Percentiles rank a stretch among this genome's conserved stretches.
These are phyloP conservation scores for Paedocypris micromegethes DNA, from an alignment of 2,797 vertebrate genomes.

Conservation along the genomic window DNA sequence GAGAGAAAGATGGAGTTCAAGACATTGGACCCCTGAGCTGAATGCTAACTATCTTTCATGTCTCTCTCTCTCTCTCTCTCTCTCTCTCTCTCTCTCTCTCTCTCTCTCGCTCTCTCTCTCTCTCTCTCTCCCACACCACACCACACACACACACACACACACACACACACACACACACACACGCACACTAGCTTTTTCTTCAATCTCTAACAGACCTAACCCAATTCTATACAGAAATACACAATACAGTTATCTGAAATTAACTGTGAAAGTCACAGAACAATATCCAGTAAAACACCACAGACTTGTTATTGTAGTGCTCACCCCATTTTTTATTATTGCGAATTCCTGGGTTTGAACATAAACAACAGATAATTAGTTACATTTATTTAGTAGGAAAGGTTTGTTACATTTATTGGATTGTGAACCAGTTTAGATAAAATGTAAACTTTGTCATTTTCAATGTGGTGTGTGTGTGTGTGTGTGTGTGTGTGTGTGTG, in stretches of 20 bases:
- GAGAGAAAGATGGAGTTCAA: too few species aligned
- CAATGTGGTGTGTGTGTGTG: too few species aligned
- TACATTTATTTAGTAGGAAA: too few species aligned
- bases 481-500: too few species aligned
- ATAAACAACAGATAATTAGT: too few species aligned
- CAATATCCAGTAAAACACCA: conserved; percentile 26
- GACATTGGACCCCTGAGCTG: conserved; percentile 44
- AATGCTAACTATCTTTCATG: conserved; percentile 47
- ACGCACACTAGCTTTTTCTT: neutral
- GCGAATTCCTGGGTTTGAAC: too few species aligned
- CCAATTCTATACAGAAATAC: conserved; percentile 19
- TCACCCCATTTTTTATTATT: too few species aligned
- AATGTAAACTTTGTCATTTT: too few species aligned
- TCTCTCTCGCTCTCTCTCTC: conserved; percentile 23
- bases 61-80: conserved; percentile 14
- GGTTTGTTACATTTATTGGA: too few species aligned
- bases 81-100: conserved; percentile 35
- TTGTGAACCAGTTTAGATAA: too few species aligned
- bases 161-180: too few species aligned
- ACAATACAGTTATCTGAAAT: conserved; percentile 34
- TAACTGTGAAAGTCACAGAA: conserved; percentile 5
- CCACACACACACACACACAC: too few species aligned
- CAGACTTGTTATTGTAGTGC: conserved; percentile 3
- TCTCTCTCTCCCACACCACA: conserved; percentile 14
- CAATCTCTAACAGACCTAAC: conserved; percentile 39